A percentile compares a stretch with the other conserved stretches of the same genome.
These are phyloP conservation scores for Dufourea novaeangliae DNA, from an alignment of 1,140 invertebrate genomes.

Conservation along the genomic window DNA sequence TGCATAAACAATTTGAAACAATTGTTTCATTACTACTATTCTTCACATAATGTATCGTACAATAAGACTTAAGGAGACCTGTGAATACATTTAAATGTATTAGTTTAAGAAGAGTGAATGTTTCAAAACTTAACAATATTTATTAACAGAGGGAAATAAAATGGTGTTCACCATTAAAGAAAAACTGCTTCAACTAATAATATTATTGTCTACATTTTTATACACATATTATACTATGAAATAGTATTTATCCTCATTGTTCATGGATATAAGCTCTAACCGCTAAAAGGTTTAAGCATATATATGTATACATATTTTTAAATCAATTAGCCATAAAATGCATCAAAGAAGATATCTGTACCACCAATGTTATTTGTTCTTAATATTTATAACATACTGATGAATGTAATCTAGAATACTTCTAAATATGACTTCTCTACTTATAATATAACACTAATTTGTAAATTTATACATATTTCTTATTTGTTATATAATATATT, in stretches of 20 bases:
- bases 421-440: slow-evolving; percentile 6
- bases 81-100: not conserved
- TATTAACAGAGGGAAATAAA: not conserved
- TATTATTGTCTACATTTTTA: slow-evolving; percentile 14
- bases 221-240: slow-evolving; percentile 10
- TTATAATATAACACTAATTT: slow-evolving; percentile 30
- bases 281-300: not conserved
- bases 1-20: not conserved
- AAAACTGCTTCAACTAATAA: slow-evolving; percentile 14
- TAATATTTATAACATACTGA: slow-evolving; percentile 6
- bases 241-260: slow-evolving; percentile 7
- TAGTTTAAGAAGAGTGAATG: not conserved
- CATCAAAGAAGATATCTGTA: not conserved
- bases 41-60: not conserved
- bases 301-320: not conserved
- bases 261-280: not conserved
- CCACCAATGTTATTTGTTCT: not conserved
- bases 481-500: slow-evolving; percentile 16
- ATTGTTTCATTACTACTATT: not conserved
- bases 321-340: not conserved
- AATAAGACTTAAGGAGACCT: too few species aligned
- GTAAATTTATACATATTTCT: slow-evolving; percentile 27
- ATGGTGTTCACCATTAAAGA: not conserved
- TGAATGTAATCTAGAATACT: slow-evolving; percentile 8
- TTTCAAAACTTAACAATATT: not conserved